phyloP scores from a whole-genome alignment of 2,888 invertebrate species.

The Pseudococcus viburni region DNA sequence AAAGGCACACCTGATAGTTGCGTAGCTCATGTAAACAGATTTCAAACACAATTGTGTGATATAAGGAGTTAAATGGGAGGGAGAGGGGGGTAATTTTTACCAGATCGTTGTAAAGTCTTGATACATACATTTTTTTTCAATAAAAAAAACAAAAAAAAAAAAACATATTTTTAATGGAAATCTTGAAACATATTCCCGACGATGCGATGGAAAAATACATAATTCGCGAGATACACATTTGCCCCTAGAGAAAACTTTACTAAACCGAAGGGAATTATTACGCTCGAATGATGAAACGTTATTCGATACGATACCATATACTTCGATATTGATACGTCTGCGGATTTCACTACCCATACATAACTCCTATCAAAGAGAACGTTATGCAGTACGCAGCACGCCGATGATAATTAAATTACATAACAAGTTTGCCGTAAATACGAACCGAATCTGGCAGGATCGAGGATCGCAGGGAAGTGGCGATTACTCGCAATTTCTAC shows the following conservation, averaged over 20 bases:
- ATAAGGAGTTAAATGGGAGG: too few relatives aligned
- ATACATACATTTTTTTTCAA: too few relatives aligned
- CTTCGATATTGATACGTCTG: background rate
- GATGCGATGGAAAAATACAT: too few relatives aligned
- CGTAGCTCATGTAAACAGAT: too few relatives aligned
- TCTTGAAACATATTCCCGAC: too few relatives aligned
- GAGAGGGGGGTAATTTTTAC: too few relatives aligned
- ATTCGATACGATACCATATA: background rate
- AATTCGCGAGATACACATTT: too few relatives aligned
- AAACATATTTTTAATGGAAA: too few relatives aligned
- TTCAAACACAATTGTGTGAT: too few relatives aligned
- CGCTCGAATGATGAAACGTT: background rate
- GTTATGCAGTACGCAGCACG: background rate
- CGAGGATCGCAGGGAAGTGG: background rate
- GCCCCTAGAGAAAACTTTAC: background rate
- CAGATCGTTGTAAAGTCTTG: too few relatives aligned
- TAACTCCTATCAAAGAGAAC: background rate
- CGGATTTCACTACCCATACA: background rate
- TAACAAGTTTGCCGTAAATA: conserved; percentile 33
- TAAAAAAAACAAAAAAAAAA: too few relatives aligned
- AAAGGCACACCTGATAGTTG: too few relatives aligned
- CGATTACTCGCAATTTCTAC: background rate
- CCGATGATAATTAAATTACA: conserved; percentile 12
- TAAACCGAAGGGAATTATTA: background rate
- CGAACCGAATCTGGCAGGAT: background rate